Evolutionary conservation across 2,113 vertebrate genomes (phyloP), one percentile per base, ranked within the genome.

Genomic region (Eupsittula cactorum): DNA sequence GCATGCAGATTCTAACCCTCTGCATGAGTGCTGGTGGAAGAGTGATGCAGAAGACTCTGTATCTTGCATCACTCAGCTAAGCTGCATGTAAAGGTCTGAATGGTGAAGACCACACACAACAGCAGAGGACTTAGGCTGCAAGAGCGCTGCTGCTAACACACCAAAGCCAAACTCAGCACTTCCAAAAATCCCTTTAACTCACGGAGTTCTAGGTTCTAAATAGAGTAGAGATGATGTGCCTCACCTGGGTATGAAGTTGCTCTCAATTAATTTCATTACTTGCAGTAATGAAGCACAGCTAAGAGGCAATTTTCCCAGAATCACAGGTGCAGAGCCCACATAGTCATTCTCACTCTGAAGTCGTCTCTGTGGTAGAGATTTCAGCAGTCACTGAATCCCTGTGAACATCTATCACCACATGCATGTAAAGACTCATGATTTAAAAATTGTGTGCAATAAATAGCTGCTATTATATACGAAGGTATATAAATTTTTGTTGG

Each of bases 41-140:
- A 52, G 15, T 11, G n/a, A 29, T 11, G 46, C 39, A 49, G 63
- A 35, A 65, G 29, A 41, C 21, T 41, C 28, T 0, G 0, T 14
- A 18, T 64, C 39, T 82, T 70, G 50, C 25, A 59, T 16, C n/a
- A 42, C 27, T 65, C 79, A 67, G 29, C n/a, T 31, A 50, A 64
- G 35, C 53, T 62, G 37, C 42, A 5, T 31, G 33, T 23, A 35
- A 49, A 37, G 19, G 25, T 52, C 33, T 47, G 39, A 24, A 76
- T 0, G 3, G 9, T 13, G 75, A 50, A 50, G 24, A 33, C 13
- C 1, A 5, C 11, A 37, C 4, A 2, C 0, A 0, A 11, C 23
- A 70, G 44, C 46, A 53, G n/a, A 64, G 47, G 11, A 44, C 19
- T 23, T 57, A 20, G 37, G 47, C 59, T 11, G 24, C 28, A 11